phyloP scores from a whole-genome alignment of 2,797 vertebrate genomes.

The Liasis olivaceus region DNA sequence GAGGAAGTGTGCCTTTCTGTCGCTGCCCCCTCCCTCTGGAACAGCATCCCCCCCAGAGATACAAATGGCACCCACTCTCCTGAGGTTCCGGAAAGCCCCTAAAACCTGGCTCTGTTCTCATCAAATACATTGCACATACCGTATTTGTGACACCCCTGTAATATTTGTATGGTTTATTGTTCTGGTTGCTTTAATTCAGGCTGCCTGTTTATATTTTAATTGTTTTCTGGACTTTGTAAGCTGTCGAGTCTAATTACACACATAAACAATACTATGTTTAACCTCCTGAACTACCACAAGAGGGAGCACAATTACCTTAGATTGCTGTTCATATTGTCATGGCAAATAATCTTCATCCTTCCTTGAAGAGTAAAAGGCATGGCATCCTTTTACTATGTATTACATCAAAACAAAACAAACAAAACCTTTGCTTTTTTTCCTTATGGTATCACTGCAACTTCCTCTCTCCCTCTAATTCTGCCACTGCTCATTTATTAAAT shows the following conservation, averaged over 20 bases:
- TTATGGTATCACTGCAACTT: background rate
- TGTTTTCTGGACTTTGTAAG: background rate
- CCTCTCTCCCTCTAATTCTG: background rate
- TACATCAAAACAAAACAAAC: too few species aligned
- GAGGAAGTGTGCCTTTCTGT: too few species aligned
- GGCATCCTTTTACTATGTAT: slow-evolving; percentile 62
- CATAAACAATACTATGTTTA: background rate
- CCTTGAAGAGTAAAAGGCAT: slow-evolving; percentile 66
- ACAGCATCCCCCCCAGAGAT: too few species aligned
- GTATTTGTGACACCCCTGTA: background rate
- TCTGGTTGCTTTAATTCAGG: background rate
- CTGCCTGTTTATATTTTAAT: background rate
- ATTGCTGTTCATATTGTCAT: slow-evolving; percentile 12
- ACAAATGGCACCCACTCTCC: too few species aligned
- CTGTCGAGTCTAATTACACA: background rate
- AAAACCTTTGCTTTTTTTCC: background rate
- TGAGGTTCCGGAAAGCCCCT: too few species aligned
- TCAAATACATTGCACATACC: too few species aligned
- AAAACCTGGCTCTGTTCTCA: too few species aligned
- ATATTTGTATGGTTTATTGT: background rate
- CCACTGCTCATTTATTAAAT: accelerated
- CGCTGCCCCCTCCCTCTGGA: too few species aligned
- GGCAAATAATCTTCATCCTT: slow-evolving; percentile 24
- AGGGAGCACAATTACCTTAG: slow-evolving; percentile 50
- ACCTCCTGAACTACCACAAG: slow-evolving; percentile 52